phyloP scores from a whole-genome alignment of 2,797 vertebrate species.

The Agapornis canus region DNA sequence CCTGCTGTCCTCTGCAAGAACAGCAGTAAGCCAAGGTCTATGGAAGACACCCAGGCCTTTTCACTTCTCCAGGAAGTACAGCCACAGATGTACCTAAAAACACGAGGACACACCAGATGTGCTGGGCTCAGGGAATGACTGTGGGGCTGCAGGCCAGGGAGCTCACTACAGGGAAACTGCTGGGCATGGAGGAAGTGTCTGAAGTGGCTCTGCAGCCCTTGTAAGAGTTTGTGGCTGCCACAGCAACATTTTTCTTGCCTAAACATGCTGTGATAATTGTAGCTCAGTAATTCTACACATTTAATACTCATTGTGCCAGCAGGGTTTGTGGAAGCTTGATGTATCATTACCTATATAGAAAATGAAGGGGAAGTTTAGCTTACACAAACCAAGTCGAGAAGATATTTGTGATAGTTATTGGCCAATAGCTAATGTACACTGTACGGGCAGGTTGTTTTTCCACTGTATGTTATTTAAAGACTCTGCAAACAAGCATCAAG shows the following conservation, averaged over 20 bases:
- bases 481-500: conserved; percentile 18
- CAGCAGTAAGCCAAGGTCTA: neutral
- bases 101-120: rapidly evolving
- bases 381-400: neutral
- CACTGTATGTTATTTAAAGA: conserved; percentile 9
- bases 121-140: rapidly evolving
- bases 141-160: neutral
- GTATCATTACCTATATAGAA: neutral
- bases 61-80: neutral
- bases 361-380: neutral
- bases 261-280: neutral
- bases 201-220: neutral
- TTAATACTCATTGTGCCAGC: neutral
- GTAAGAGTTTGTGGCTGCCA: neutral
- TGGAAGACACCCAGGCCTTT: neutral
- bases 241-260: neutral
- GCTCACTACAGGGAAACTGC: neutral
- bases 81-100: neutral
- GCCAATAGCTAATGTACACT: neutral
- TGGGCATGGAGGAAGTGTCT: neutral
- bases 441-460: neutral
- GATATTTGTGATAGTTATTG: neutral
- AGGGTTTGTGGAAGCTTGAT: neutral
- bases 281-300: neutral
- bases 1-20: neutral